Conservation (phyloP, 2,113 vertebrate genomes). For the Chaetura pelagica region DNA sequence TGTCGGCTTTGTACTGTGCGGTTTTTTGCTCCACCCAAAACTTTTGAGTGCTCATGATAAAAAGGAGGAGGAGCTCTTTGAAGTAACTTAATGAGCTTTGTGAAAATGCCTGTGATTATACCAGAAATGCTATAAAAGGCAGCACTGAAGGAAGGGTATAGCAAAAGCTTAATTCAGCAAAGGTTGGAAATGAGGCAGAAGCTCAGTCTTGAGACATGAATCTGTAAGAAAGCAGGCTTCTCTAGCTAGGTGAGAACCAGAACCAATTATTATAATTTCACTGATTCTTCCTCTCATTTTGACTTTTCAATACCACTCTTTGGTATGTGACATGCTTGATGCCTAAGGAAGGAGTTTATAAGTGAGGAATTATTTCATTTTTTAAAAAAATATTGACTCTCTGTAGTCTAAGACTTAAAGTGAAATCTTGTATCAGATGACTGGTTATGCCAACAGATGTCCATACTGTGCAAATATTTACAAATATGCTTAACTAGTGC, state of each 20-base stretch:
- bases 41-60: not conserved
- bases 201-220: not conserved
- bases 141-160: not conserved
- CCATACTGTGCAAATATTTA: slow-evolving; percentile 67
- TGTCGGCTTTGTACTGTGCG: not conserved
- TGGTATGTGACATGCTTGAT: not conserved
- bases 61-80: not conserved
- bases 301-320: not conserved
- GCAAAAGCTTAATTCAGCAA: not conserved
- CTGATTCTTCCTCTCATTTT: slow-evolving; percentile 2
- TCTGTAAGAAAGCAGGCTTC: not conserved
- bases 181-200: not conserved
- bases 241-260: not conserved
- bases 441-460: slow-evolving; percentile 54
- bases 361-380: not conserved
- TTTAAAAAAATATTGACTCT: not conserved
- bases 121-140: not conserved
- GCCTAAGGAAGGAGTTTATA: not conserved
- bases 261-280: not conserved
- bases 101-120: not conserved
- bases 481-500: slow-evolving; percentile 62
- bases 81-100: not conserved
- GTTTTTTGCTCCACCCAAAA: not conserved
- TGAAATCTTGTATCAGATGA: slow-evolving; percentile 15
- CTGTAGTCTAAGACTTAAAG: slow-evolving; percentile 1